phyloP scores from a whole-genome alignment of 1,140 invertebrate species.

The Andricus grossulariae region DNA sequence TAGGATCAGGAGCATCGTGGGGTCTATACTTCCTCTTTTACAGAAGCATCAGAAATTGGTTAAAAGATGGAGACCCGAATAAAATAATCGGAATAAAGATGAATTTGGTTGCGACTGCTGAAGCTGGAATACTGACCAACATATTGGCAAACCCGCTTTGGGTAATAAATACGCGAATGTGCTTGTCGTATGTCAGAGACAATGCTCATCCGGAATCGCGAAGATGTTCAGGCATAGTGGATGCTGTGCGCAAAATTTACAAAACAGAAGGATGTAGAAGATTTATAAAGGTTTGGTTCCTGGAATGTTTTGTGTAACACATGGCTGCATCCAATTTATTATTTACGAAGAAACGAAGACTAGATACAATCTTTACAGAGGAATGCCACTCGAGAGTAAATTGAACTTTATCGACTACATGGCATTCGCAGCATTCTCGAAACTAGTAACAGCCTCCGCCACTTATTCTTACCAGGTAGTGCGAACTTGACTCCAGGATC shows the following conservation, averaged over 20 bases:
- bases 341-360: constrained; percentile 99
- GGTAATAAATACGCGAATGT: constrained; percentile 96
- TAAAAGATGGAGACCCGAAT: constrained; percentile 88
- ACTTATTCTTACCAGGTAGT: constrained; percentile 99
- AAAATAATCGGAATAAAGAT: constrained; percentile 86
- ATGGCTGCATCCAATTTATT: constrained; percentile 99
- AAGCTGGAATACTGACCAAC: constrained; percentile 94
- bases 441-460: constrained; percentile 92
- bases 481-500: constrained; percentile 96
- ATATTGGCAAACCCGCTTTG: constrained; percentile 97
- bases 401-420: constrained; percentile 92
- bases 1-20: constrained; percentile 97
- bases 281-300: constrained; percentile 97
- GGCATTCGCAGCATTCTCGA: constrained; percentile 94
- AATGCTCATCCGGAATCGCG: constrained; percentile 71
- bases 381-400: constrained; percentile 90
- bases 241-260: constrained; percentile 95
- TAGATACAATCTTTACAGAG: constrained; percentile 88
- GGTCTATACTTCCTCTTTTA: constrained; percentile 99
- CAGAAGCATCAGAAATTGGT: constrained; percentile 94
- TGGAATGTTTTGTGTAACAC: constrained; percentile 97
- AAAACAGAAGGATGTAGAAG: constrained; percentile 92
- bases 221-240: constrained; percentile 91
- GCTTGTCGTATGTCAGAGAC: constrained; percentile 86
- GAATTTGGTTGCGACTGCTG: constrained; percentile 94